These are phyloP conservation scores for Harpagifer antarcticus DNA, from an alignment of 2,797 vertebrate species.

Conservation along the genomic window DNA sequence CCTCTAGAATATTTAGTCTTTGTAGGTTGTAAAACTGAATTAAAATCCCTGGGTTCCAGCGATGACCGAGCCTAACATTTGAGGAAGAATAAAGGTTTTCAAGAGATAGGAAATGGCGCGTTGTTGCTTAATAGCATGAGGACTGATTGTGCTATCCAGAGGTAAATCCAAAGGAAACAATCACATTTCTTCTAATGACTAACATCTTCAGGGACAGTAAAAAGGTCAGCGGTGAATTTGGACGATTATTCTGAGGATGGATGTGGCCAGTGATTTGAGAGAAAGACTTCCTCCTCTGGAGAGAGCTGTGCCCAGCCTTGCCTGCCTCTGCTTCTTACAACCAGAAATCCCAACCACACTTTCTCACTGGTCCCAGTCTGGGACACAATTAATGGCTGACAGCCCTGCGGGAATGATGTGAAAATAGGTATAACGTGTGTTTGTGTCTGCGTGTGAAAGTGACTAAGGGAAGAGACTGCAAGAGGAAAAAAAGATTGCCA, in stretches of 20 bases:
- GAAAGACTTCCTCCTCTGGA: slow-evolving; percentile 69
- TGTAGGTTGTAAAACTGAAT: neutral
- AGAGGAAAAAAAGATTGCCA: slow-evolving; percentile 6
- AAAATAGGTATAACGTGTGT: slow-evolving; percentile 66
- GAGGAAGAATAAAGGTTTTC: slow-evolving; percentile 16
- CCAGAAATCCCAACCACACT: slow-evolving; percentile 50
- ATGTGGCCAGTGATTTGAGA: slow-evolving; percentile 75
- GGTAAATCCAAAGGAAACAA: slow-evolving; percentile 55
- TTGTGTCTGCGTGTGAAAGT: slow-evolving; percentile 19
- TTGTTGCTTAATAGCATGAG: slow-evolving; percentile 20
- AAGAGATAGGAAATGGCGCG: slow-evolving; percentile 20
- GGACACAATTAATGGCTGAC: slow-evolving; percentile 76
- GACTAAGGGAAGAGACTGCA: slow-evolving; percentile 49
- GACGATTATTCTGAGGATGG: slow-evolving; percentile 64
- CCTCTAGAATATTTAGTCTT: slow-evolving; percentile 25
- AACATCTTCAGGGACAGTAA: slow-evolving; percentile 63
- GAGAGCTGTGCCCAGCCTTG: slow-evolving; percentile 76
- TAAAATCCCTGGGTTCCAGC: neutral
- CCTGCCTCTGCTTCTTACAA: slow-evolving; percentile 58
- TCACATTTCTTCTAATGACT: slow-evolving; percentile 66
- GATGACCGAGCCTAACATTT: slow-evolving; percentile 1
- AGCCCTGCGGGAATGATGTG: slow-evolving; percentile 66
- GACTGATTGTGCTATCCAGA: slow-evolving; percentile 38
- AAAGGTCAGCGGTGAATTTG: slow-evolving; percentile 53
- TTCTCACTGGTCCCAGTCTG: slow-evolving; percentile 65